These are phyloP conservation scores for Patella ulyssiponensis DNA, from an alignment of 2,888 invertebrate genomes.

Conservation along the genomic window DNA sequence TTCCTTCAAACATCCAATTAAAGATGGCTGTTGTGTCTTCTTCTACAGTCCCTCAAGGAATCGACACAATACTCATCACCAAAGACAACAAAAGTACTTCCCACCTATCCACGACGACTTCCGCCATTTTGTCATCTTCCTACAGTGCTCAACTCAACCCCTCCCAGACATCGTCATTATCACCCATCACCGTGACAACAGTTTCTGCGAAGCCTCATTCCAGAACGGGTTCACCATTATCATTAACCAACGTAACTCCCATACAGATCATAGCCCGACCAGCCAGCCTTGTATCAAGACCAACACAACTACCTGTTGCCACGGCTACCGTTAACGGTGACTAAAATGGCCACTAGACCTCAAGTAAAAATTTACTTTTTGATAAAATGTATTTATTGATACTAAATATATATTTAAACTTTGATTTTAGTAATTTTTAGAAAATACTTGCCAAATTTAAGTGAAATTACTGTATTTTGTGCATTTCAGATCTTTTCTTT, in stretches of 20 bases:
- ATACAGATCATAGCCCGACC: background rate
- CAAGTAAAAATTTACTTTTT: too few relatives aligned
- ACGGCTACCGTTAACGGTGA: background rate
- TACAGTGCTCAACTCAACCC: background rate
- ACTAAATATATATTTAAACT: too few relatives aligned
- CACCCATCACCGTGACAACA: background rate
- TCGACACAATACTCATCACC: conserved; percentile 1
- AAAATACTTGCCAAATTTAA: too few relatives aligned
- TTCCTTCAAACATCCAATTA: conserved; percentile 6
- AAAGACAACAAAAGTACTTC: background rate
- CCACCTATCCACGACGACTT: background rate
- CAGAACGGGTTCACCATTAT: background rate
- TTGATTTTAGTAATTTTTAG: too few relatives aligned
- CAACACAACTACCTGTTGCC: conserved; percentile 6
- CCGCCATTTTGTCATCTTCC: conserved; percentile 1
- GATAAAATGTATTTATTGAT: too few relatives aligned
- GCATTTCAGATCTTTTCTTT: too few relatives aligned
- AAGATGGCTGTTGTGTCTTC: conserved; percentile 6
- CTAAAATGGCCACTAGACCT: too few relatives aligned
- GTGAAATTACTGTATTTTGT: too few relatives aligned
- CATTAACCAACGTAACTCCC: background rate
- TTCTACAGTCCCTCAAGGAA: background rate
- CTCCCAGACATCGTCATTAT: background rate
- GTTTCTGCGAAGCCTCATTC: background rate
- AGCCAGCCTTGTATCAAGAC: conserved; percentile 1